Base-by-base conservation (phyloP, 2,797 vertebrate genomes). In the Echeneis naucrates region DNA sequence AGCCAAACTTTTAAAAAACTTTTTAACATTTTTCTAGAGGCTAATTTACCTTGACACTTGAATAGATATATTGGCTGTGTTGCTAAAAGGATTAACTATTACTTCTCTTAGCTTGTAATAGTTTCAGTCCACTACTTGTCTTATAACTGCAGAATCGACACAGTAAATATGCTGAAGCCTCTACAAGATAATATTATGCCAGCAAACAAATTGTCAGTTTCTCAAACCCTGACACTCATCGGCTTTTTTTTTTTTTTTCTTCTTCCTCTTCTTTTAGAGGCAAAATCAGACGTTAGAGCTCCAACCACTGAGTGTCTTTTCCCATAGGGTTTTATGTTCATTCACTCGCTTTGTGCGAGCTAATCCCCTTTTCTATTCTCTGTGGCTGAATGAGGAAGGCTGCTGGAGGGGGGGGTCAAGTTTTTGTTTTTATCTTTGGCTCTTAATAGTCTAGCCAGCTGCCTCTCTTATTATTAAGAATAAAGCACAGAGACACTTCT, bases 351-450 rank as follows among this genome's bases (percentile, higher is more conserved):
- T 91, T 91, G 83, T 89, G 68, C 60, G 68, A 74, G 72, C 74
- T 92, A 91, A 92, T 92, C 87, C 88, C 48, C 19, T 75, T 84
- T 75, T 87, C 86, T 86, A 75, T 89, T 82, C 67, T 80, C 69
- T 66, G 77, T 73, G 82, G 68, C 75, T 89, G 81, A 90, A 89
- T 88, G 83, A 82, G 72, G 67, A 68, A 72, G 66, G 77, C 70
- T 73, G 71, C 58, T 59, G 59, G 40, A 68, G 78, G 57, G 58
- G 66, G 59, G 52, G 69, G 61, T n/a, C 17, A 38, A 23, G 27
- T 59, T 61, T 68, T 32, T 50, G 52, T n/a, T 26, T 16, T 44
- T 4, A 52, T 33, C 1, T n/a, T 45, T 54, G 38, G 50, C 37
- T 30, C 56, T 77, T 24, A 68, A 54, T 64, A 68, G 81, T 77